These are phyloP conservation scores for Drosophila suzukii DNA, from an alignment of 1,140 invertebrate genomes.

Conservation along the genomic window DNA sequence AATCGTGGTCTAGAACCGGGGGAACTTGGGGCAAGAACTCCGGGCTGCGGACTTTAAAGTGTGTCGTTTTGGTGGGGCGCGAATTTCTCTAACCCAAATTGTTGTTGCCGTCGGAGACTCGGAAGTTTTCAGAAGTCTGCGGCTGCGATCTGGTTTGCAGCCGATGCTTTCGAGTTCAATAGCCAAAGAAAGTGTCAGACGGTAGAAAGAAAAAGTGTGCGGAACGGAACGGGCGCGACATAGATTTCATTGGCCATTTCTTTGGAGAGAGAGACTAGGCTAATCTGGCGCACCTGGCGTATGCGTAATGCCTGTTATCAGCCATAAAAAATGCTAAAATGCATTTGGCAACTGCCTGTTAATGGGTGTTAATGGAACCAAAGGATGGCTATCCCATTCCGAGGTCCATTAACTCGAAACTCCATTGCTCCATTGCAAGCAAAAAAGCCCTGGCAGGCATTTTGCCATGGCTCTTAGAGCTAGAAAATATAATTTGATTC, in stretches of 20 bases:
- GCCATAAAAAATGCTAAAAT: slow-evolving; percentile 6
- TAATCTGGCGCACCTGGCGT: slow-evolving; percentile 32
- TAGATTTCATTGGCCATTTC: slow-evolving; percentile 37
- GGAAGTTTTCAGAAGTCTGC: slow-evolving; percentile 10
- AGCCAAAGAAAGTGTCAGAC: slow-evolving; percentile 77
- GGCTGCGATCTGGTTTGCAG: slow-evolving; percentile 68
- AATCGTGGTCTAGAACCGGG: slow-evolving; percentile 65
- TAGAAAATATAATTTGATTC: slow-evolving; percentile 62
- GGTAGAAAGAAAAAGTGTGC: slow-evolving; percentile 79
- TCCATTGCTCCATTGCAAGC: too few relatives aligned
- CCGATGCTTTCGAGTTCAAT: slow-evolving; percentile 77
- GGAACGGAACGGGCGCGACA: slow-evolving; percentile 33
- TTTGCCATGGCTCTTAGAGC: slow-evolving; percentile 60
- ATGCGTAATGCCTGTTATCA: slow-evolving; percentile 74
- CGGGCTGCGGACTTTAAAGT: slow-evolving; percentile 34
- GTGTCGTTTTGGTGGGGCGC: slow-evolving; percentile 73
- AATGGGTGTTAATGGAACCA: slow-evolving; percentile 59
- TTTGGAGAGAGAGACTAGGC: neutral
- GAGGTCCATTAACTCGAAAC: slow-evolving; percentile 3
- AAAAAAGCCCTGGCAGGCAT: slow-evolving; percentile 26
- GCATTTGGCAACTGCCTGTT: slow-evolving; percentile 52
- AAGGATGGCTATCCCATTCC: slow-evolving; percentile 6
- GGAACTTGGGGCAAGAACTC: slow-evolving; percentile 59
- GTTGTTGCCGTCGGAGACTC: slow-evolving; percentile 39
- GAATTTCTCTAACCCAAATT: slow-evolving; percentile 82